phyloP scores from a whole-genome alignment of 1,140 invertebrate species.

The Drosophila melanica region DNA sequence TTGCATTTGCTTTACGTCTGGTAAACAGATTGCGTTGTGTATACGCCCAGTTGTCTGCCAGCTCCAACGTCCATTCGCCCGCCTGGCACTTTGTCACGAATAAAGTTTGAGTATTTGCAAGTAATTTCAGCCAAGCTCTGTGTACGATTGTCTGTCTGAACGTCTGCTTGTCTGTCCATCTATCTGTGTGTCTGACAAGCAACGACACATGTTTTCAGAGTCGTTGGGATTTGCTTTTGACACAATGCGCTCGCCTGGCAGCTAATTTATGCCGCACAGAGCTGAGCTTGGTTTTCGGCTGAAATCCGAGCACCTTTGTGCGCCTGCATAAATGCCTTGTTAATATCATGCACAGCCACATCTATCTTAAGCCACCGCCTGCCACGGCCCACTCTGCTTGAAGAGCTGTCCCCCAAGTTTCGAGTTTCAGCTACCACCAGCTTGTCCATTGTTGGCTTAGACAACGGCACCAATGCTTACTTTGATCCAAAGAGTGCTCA shows the following conservation, averaged over 20 bases:
- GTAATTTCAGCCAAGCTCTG: slow-evolving; percentile 64
- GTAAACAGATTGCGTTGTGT: slow-evolving; percentile 46
- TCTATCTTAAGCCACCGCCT: background rate
- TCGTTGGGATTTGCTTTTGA: slow-evolving; percentile 49
- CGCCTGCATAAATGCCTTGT: slow-evolving; percentile 69
- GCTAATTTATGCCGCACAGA: slow-evolving; percentile 71
- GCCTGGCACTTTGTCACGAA: slow-evolving; percentile 50
- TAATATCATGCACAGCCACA: slow-evolving; percentile 54
- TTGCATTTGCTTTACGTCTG: slow-evolving; percentile 60
- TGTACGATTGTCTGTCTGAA: slow-evolving; percentile 44
- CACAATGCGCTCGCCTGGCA: slow-evolving; percentile 48
- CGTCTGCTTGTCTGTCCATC: slow-evolving; percentile 43
- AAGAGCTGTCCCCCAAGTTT: slow-evolving; percentile 29
- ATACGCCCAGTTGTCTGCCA: slow-evolving; percentile 47
- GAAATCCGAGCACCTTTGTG: slow-evolving; percentile 50
- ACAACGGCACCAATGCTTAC: slow-evolving; percentile 49
- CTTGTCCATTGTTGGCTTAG: slow-evolving; percentile 59
- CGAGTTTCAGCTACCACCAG: slow-evolving; percentile 22
- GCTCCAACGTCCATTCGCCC: slow-evolving; percentile 1
- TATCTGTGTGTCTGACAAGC: slow-evolving; percentile 51
- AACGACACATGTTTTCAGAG: slow-evolving; percentile 49
- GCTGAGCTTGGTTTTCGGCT: slow-evolving; percentile 21
- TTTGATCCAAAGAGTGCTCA: background rate
- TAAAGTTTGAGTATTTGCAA: slow-evolving; percentile 57
- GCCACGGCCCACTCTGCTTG: background rate